These are phyloP conservation scores for Onthophagus taurus DNA, from an alignment of 1,140 invertebrate genomes.

Conservation along the genomic window DNA sequence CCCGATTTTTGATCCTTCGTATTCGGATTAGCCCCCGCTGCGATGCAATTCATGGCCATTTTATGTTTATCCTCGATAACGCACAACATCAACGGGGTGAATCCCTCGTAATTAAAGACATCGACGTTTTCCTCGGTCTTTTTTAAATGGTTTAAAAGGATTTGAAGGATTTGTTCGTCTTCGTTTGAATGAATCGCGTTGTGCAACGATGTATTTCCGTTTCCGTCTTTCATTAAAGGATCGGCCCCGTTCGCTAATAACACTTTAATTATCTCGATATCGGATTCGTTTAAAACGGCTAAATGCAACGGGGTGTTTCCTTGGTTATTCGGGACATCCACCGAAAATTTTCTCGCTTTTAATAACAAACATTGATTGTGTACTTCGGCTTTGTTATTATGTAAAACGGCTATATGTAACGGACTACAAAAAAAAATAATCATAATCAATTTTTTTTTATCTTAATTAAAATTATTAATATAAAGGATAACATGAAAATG, in stretches of 20 bases:
- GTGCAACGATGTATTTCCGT: slow-evolving; percentile 30
- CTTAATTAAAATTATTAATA: too few species aligned
- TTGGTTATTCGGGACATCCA: too few species aligned
- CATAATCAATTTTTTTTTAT: too few species aligned
- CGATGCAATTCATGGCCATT: slow-evolving; percentile 20
- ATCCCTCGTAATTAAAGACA: slow-evolving; percentile 21
- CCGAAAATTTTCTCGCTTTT: too few species aligned
- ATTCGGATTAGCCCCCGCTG: slow-evolving; percentile 22
- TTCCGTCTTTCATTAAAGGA: slow-evolving; percentile 18
- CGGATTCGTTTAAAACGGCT: slow-evolving; percentile 20
- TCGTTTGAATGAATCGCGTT: slow-evolving; percentile 19
- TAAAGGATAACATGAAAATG: too few species aligned
- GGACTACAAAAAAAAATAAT: too few species aligned
- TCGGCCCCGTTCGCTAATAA: slow-evolving; percentile 24
- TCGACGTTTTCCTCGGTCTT: slow-evolving; percentile 11
- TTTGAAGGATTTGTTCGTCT: slow-evolving; percentile 13
- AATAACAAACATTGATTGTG: too few species aligned
- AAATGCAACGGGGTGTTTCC: slow-evolving; percentile 28
- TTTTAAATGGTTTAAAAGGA: not conserved
- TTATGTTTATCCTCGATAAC: slow-evolving; percentile 20
- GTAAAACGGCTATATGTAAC: too few species aligned
- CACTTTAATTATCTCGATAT: slow-evolving; percentile 17
- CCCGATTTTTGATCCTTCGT: slow-evolving; percentile 28
- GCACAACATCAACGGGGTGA: slow-evolving; percentile 29
- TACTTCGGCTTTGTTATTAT: too few species aligned